Percentiles rank a stretch among this genome's conserved stretches.
Conservation (phyloP, 2,113 vertebrate genomes). For the Esox niger region DNA sequence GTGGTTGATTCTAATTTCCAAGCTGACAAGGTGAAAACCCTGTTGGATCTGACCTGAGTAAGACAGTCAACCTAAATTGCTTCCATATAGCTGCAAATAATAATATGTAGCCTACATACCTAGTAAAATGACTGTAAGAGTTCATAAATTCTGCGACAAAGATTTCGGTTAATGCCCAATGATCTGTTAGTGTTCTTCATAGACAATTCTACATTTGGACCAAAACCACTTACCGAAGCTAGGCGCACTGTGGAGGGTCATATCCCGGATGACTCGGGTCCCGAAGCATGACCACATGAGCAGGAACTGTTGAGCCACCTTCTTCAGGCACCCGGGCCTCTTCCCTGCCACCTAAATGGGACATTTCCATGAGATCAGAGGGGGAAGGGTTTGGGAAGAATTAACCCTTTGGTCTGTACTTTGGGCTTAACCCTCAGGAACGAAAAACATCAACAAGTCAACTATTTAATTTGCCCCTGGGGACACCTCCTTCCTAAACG, state of each 20-base stretch:
- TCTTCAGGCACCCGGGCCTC: slow-evolving; percentile 92
- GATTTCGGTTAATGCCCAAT: no score
- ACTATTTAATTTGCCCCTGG: slow-evolving; percentile 79
- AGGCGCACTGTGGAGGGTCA: slow-evolving; percentile 98
- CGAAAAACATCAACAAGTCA: slow-evolving; percentile 83
- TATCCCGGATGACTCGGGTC: slow-evolving; percentile 96
- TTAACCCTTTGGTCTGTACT: slow-evolving; percentile 69
- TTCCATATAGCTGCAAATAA: no score
- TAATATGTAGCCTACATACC: no score
- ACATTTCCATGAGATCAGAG: slow-evolving; percentile 76
- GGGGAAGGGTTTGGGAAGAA: slow-evolving; percentile 50
- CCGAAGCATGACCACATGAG: slow-evolving; percentile 99
- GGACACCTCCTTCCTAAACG: slow-evolving; percentile 76
- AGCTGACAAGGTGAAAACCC: no score
- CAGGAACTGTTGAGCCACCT: slow-evolving; percentile 96
- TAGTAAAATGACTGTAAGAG: no score
- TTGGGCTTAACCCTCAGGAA: slow-evolving; percentile 74
- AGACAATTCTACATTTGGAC: no score
- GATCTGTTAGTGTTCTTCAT: no score
- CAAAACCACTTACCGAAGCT: slow-evolving; percentile 87
- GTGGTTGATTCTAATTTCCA: no score
- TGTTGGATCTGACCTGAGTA: no score
- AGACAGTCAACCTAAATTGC: no score
- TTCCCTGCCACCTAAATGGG: slow-evolving; percentile 89
- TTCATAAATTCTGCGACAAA: no score